Percentiles rank a stretch among this genome's conserved stretches.
phyloP scores from a whole-genome alignment of 2,113 vertebrate species.

The Podarcis muralis region DNA sequence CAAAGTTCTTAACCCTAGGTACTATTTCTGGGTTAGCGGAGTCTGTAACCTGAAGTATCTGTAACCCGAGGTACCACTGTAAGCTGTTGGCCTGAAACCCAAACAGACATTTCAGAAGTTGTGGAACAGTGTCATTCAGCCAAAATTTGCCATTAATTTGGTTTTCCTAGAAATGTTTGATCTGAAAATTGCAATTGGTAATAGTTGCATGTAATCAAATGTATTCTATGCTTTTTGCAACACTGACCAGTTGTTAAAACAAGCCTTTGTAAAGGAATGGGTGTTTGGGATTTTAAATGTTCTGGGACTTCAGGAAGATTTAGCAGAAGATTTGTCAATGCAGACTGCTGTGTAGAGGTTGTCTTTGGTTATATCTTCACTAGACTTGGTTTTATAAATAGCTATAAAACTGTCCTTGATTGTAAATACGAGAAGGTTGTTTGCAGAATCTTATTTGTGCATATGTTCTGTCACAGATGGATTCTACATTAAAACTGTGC shows the following conservation, averaged over 20 bases:
- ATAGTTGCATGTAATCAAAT: neutral
- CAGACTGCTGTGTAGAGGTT: neutral
- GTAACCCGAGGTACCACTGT: no score
- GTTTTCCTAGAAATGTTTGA: neutral
- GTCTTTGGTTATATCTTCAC: neutral
- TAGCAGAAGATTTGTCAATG: constrained; percentile 11
- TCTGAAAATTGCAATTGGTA: neutral
- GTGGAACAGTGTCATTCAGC: neutral
- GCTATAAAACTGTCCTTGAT: constrained; percentile 5
- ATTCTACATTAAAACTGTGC: constrained; percentile 15
- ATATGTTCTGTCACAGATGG: constrained; percentile 3
- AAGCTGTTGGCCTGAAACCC: neutral
- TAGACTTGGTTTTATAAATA: constrained; percentile 32
- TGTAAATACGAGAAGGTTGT: constrained; percentile 14
- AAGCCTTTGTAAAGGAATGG: neutral
- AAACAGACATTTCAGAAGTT: neutral
- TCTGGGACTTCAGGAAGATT: constrained; percentile 12
- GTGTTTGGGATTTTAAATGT: constrained; percentile 1
- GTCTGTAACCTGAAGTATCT: no score
- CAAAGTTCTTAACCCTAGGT: no score
- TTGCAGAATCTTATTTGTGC: constrained; percentile 9
- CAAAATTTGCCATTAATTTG: neutral
- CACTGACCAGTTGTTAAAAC: neutral
- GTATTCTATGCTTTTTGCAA: neutral
- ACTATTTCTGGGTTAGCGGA: no score